These are phyloP conservation scores for Theretra japonica DNA, from an alignment of 2,888 invertebrate species.

Conservation along the genomic window DNA sequence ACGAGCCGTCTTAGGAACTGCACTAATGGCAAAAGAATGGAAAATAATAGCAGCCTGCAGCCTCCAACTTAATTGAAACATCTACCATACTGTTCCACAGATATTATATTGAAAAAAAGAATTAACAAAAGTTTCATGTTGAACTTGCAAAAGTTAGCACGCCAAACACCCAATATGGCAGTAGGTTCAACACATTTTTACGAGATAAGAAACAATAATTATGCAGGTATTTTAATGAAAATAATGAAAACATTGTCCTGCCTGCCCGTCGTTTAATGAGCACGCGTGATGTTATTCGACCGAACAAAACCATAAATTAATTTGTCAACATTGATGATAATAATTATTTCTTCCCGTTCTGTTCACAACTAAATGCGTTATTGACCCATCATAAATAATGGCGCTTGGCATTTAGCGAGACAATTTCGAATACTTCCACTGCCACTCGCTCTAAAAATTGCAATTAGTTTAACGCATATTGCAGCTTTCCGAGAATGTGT, in stretches of 20 bases:
- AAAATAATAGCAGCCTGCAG: background rate
- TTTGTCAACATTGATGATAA: background rate
- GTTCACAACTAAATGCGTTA: background rate
- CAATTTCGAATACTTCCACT: constrained; percentile 6
- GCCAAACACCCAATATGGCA: background rate
- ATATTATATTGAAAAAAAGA: background rate
- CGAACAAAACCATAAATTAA: constrained; percentile 2
- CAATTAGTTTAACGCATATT: background rate
- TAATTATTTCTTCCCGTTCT: background rate
- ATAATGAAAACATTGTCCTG: background rate
- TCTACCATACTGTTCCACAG: background rate
- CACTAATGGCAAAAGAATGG: background rate
- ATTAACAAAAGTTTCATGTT: background rate
- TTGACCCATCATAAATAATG: constrained; percentile 2
- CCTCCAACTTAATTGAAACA: background rate
- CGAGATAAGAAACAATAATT: background rate
- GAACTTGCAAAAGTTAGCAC: background rate
- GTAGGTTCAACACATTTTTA: background rate
- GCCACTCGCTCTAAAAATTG: background rate
- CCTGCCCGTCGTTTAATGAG: background rate
- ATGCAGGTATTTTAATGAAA: background rate
- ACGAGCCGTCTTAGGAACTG: background rate
- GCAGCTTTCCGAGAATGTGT: background rate
- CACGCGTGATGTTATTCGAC: background rate
- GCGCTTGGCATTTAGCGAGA: background rate